A percentile compares a stretch with the other conserved stretches of the same genome.
Evolutionary conservation across 1,140 invertebrate genomes (phyloP).

Genomic region (Wiebesia pumilae): DNA sequence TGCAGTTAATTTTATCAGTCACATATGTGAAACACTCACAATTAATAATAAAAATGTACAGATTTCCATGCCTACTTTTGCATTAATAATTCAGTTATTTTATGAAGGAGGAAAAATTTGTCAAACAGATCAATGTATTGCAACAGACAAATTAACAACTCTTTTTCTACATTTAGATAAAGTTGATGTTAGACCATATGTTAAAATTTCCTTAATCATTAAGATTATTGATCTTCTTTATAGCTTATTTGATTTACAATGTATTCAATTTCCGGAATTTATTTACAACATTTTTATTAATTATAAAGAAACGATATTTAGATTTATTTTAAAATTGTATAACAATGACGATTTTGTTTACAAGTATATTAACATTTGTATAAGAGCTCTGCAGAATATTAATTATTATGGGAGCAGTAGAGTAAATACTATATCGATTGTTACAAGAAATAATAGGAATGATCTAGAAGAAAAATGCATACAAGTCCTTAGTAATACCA

Average conservation of each 20-base stretch:
- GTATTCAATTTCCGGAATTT: constrained; percentile 11
- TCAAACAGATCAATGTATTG: constrained; percentile 34
- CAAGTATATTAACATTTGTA: constrained; percentile 30
- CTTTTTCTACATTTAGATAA: constrained; percentile 38
- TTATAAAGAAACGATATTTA: constrained; percentile 34
- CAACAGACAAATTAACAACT: constrained; percentile 21
- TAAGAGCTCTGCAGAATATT: constrained; percentile 10
- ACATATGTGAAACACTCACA: constrained; percentile 14
- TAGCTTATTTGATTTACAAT: constrained; percentile 29
- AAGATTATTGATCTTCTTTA: constrained; percentile 50
- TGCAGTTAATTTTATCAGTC: constrained; percentile 11
- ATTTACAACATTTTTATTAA: constrained; percentile 23
- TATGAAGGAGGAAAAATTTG: constrained; percentile 42
- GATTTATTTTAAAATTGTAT: constrained; percentile 49
- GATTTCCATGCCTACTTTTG: constrained; percentile 38
- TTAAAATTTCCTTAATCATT: constrained; percentile 29
- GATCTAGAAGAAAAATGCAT: constrained; percentile 50
- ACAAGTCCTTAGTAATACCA: constrained; percentile 40
- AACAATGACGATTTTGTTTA: constrained; percentile 30
- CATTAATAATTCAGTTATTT: constrained; percentile 45
- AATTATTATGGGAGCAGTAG: neutral
- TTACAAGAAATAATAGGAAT: neutral
- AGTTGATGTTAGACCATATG: constrained; percentile 54
- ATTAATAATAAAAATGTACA: constrained; percentile 11
- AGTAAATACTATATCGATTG: neutral